Conservation (phyloP, 2,113 vertebrate species). For the Passer domesticus region DNA sequence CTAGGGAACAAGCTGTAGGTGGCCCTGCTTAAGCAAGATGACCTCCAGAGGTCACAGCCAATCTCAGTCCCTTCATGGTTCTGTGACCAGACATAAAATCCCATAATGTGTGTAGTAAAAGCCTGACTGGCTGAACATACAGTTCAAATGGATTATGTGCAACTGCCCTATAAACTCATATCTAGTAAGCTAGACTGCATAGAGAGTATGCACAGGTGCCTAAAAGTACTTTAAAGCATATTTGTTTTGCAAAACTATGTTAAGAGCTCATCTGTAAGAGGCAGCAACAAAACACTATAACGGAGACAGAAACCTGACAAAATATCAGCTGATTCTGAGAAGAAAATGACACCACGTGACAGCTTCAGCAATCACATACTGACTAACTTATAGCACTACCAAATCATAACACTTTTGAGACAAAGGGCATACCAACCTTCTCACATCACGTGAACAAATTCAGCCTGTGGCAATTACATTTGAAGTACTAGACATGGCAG, state of each 20-base stretch:
- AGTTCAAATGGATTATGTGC: background rate
- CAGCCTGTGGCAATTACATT: background rate
- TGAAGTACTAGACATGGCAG: background rate
- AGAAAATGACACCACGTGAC: background rate
- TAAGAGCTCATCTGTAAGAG: background rate
- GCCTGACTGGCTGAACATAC: background rate
- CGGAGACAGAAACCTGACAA: background rate
- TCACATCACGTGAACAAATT: background rate
- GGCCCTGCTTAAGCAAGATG: background rate
- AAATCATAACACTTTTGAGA: background rate
- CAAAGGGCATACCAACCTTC: background rate
- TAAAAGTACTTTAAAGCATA: background rate
- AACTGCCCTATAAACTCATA: background rate
- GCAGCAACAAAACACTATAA: background rate
- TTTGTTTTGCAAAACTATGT: background rate
- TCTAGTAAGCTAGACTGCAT: background rate
- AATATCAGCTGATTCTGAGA: background rate
- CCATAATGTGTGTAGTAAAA: background rate
- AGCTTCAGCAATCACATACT: background rate
- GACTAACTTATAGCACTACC: background rate
- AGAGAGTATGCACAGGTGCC: background rate
- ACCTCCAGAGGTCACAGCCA: background rate
- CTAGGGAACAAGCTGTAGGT: background rate
- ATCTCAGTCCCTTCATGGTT: background rate
- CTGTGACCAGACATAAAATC: background rate